phyloP scores from a whole-genome alignment of 2,113 vertebrate species.

The Barbus barbus region DNA sequence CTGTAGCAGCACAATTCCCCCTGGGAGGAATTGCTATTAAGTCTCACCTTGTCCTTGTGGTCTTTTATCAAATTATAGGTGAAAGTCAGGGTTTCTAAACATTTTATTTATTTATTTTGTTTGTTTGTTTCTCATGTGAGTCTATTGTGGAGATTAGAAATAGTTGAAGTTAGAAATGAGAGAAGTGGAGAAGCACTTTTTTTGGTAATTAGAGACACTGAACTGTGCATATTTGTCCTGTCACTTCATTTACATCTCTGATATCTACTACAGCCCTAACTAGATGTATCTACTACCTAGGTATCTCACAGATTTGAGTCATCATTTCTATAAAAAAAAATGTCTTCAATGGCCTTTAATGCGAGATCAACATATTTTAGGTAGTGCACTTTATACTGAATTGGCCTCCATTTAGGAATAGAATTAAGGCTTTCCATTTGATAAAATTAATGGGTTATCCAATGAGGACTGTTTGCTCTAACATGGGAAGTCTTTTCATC shows the following conservation, averaged over 20 bases:
- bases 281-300: background rate
- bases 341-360: too few relatives aligned
- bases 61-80: constrained; percentile 61
- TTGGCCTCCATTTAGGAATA: too few relatives aligned
- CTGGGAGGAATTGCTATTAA: constrained; percentile 52
- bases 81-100: constrained; percentile 43
- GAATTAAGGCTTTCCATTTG: too few relatives aligned
- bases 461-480: too few relatives aligned
- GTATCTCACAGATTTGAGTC: background rate
- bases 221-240: background rate
- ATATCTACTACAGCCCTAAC: background rate
- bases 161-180: background rate
- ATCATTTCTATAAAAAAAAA: too few relatives aligned
- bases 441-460: too few relatives aligned
- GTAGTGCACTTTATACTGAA: too few relatives aligned
- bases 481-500: too few relatives aligned
- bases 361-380: too few relatives aligned
- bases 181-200: background rate
- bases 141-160: constrained; percentile 50
- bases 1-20: constrained; percentile 53
- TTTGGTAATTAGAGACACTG: background rate
- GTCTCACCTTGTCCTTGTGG: constrained; percentile 59
- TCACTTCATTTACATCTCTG: background rate
- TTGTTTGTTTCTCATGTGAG: background rate
- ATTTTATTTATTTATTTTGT: too few relatives aligned